phyloP scores from a whole-genome alignment of 2,113 vertebrate species.

The Cryptoleucopteryx plumbea region DNA sequence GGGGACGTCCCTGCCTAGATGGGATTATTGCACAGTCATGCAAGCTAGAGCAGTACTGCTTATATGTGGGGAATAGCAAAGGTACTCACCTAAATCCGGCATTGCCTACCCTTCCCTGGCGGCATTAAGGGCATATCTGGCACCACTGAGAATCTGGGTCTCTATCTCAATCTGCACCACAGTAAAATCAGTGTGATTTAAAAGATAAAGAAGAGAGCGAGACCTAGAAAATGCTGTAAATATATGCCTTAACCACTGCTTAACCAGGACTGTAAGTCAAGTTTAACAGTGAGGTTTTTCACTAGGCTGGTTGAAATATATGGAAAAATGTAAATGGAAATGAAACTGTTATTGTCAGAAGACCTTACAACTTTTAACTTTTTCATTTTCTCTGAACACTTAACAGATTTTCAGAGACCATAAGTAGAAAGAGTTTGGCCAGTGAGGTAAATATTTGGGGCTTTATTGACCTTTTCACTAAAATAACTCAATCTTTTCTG shows the following conservation, averaged over 20 bases:
- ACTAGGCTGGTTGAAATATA: not conserved
- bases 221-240: not conserved
- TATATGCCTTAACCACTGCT: not conserved
- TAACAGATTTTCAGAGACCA: not conserved
- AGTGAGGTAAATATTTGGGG: not conserved
- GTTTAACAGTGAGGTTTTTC: not conserved
- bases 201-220: rapidly evolving
- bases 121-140: not conserved
- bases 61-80: not conserved
- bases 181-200: not conserved
- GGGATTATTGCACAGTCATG: rapidly evolving
- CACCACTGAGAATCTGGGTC: not conserved
- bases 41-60: not conserved
- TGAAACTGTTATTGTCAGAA: not conserved
- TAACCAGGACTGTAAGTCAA: not conserved
- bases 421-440: not conserved
- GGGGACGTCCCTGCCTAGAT: not conserved
- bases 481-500: not conserved
- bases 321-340: not conserved
- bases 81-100: not conserved
- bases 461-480: not conserved
- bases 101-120: not conserved
- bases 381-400: not conserved
- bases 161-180: not conserved
- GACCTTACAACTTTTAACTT: not conserved